Evolutionary conservation across 1,140 invertebrate genomes (phyloP), one percentile per base, ranked within the genome.

Genomic region (Ylistrum balloti): DNA sequence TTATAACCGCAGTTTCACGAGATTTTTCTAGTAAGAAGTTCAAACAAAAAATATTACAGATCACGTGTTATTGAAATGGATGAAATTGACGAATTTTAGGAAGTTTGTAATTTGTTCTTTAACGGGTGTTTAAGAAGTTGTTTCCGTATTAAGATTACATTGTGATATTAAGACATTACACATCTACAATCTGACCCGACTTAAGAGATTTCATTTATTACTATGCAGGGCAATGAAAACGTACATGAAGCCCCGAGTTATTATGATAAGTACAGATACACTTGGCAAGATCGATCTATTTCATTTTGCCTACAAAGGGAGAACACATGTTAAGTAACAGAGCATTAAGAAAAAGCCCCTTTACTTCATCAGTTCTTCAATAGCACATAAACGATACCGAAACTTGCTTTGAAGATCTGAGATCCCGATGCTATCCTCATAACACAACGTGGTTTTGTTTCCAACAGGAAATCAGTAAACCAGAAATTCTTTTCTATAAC

Each of bases 361-460:
- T 28, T 74, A 13, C 56, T 74, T 74, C 56, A 74, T 74, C 56
- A 74, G 28, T 3, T 28, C 56, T 74, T 74, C 56, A 28, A 74
- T 28, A 74, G 56, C 56, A n/a, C 22, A 22, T n/a, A 28, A 74
- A 74, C 56, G 1, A 11, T 28, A 28, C n/a, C 56, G 56, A 74
- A 74, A 74, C 5, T 74, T 74, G 22, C 56, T 74, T 74, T 74
- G 56, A 74, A 74, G 56, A 74, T 74, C 28, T 74, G 56, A 74
- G n/a, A 28, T 3, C 0, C n/a, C 22, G n/a, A 3, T 22, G 15
- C n/a, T 74, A n/a, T n/a, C n/a, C 56, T 17, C 22, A 74, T 11
- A 74, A 74, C 56, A 74, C 41, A 74, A 74, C 28, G n/a, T 74
- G 56, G 56, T 74, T 74, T 74, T 74, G 56, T n/a, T 74, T 74